Percentiles rank a stretch among this genome's conserved stretches.
Conservation (phyloP, 2,888 invertebrate genomes). For the Stenodera caucasica region DNA sequence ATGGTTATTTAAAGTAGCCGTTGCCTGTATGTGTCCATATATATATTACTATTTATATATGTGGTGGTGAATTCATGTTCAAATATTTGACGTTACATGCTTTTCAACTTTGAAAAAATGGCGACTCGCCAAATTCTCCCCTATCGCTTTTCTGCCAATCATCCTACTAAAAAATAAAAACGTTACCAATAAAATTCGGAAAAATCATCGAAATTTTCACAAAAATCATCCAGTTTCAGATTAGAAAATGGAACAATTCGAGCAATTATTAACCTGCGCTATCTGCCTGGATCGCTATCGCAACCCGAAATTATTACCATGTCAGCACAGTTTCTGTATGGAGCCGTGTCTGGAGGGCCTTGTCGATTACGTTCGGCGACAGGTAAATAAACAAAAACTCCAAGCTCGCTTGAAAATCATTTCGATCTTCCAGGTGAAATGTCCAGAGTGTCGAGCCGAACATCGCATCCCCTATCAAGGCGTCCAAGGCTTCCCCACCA, state of each 20-base stretch:
- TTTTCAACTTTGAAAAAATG: constrained; percentile 37
- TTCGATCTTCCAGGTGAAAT: constrained; percentile 73
- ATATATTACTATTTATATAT: constrained; percentile 15
- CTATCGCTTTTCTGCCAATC: neutral
- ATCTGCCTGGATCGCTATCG: constrained; percentile 97
- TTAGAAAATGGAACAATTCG: constrained; percentile 87
- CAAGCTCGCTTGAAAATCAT: neutral
- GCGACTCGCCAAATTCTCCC: constrained; percentile 36
- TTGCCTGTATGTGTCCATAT: constrained; percentile 8
- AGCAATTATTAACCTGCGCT: constrained; percentile 96
- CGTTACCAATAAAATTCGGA: no score
- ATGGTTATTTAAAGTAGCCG: constrained; percentile 25
- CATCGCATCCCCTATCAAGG: constrained; percentile 96
- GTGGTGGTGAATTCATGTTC: constrained; percentile 9
- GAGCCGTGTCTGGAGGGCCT: constrained; percentile 98
- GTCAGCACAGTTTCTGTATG: constrained; percentile 99
- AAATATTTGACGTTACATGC: constrained; percentile 16
- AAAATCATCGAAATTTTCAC: no score
- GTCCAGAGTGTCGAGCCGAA: constrained; percentile 97
- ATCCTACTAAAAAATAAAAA: neutral
- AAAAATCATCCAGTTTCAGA: constrained; percentile 36
- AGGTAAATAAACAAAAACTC: constrained; percentile 61
- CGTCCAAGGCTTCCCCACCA: constrained; percentile 91
- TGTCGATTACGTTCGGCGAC: constrained; percentile 91
- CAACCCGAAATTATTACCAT: constrained; percentile 97